These are phyloP conservation scores for Ptycholaimellus sp. DNA, from an alignment of 2,888 invertebrate genomes.

Conservation along the genomic window DNA sequence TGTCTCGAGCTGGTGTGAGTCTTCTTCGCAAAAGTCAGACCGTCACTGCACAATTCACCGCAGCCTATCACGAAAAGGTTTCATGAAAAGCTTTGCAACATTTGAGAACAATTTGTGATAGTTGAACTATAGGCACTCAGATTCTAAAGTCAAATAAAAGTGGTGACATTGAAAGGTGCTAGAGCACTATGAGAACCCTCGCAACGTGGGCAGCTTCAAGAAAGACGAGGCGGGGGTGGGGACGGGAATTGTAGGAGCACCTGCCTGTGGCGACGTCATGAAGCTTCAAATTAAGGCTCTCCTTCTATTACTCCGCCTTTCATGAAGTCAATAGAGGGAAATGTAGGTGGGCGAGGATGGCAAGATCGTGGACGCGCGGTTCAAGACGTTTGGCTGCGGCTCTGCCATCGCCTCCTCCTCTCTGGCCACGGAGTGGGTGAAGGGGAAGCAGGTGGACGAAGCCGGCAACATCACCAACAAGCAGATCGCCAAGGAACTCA, in stretches of 20 bases:
- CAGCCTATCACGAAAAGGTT: too few species aligned
- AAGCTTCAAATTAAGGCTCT: constrained; percentile 53
- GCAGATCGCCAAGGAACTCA: too few species aligned
- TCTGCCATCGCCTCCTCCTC: constrained; percentile 94
- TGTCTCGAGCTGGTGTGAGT: too few species aligned
- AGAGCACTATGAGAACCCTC: constrained; percentile 96
- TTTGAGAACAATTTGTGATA: too few species aligned
- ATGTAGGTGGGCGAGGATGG: constrained; percentile 63
- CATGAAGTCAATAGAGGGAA: constrained; percentile 1
- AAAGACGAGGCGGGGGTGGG: constrained; percentile 78
- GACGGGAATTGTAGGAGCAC: constrained; percentile 91
- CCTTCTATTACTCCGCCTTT: too few species aligned
- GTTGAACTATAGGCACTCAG: too few species aligned
- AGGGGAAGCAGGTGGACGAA: constrained; percentile 43
- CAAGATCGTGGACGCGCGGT: constrained; percentile 90
- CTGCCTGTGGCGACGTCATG: constrained; percentile 99
- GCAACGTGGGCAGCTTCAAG: constrained; percentile 88
- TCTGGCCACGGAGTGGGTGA: constrained; percentile 87
- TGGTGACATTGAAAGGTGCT: too few species aligned
- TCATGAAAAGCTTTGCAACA: too few species aligned
- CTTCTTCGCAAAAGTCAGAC: too few species aligned
- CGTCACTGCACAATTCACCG: too few species aligned
- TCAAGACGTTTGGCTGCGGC: constrained; percentile 97
- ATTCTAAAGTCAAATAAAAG: too few species aligned
- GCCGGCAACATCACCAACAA: too few species aligned